phyloP scores from a whole-genome alignment of 2,888 invertebrate species.

The Hirtodrosophila cameraria region DNA sequence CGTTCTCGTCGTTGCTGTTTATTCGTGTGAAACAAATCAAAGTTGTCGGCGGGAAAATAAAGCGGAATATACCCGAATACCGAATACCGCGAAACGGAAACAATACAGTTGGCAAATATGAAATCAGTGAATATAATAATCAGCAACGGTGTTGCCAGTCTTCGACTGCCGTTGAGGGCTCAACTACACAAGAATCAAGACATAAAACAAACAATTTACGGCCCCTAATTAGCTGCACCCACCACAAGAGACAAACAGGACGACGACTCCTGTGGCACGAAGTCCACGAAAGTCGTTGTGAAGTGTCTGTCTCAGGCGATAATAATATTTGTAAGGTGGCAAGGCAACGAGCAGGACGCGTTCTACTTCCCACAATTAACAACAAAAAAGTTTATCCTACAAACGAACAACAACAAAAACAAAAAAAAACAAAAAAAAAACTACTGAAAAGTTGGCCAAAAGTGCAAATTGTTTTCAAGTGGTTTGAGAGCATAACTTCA shows the following conservation, averaged over 20 bases:
- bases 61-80: no score
- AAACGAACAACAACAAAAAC: not conserved
- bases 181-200: conserved; percentile 47
- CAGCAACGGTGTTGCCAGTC: conserved; percentile 45
- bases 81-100: conserved; percentile 19
- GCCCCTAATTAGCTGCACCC: conserved; percentile 65
- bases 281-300: conserved; percentile 3
- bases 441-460: conserved; percentile 43
- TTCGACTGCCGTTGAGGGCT: conserved; percentile 1
- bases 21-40: conserved; percentile 78
- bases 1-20: conserved; percentile 64
- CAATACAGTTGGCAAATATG: conserved; percentile 32
- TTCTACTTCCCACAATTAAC: conserved; percentile 38
- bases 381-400: conserved; percentile 40
- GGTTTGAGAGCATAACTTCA: conserved; percentile 8
- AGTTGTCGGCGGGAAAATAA: conserved; percentile 23
- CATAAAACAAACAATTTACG: conserved; percentile 65
- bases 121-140: conserved; percentile 53
- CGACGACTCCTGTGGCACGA: conserved; percentile 19
- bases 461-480: conserved; percentile 71
- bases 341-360: conserved; percentile 39
- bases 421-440: conserved; percentile 10
- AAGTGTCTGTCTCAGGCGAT: conserved; percentile 50
- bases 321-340: conserved; percentile 50
- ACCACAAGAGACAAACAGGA: conserved; percentile 12